Percentiles rank a stretch among this genome's conserved stretches.
Evolutionary conservation across 30 jellyfish, hydroid and myxozoan species (phyloP).

Genomic region (Cassiopea andromeda): DNA sequence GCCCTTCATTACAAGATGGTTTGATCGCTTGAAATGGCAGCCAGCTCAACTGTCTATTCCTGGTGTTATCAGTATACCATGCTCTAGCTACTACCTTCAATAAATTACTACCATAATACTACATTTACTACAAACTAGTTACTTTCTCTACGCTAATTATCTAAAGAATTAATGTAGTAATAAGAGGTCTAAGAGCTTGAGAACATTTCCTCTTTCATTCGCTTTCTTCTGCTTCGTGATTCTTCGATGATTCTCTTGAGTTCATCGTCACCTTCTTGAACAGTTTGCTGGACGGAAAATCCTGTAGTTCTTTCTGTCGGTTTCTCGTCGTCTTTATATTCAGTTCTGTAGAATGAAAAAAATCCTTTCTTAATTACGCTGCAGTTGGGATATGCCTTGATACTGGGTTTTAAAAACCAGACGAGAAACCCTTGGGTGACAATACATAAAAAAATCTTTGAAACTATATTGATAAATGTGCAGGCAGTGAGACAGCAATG

Average conservation of each 20-base stretch:
- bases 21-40: no score
- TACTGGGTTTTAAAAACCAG: no score
- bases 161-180: not conserved
- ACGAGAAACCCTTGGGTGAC: no score
- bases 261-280: constrained; percentile 84
- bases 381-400: not conserved
- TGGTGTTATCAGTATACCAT: no score
- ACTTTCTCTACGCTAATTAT: not conserved
- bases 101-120: not conserved
- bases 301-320: constrained; percentile 51
- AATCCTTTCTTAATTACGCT: not conserved
- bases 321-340: constrained; percentile 35
- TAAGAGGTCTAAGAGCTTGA: constrained; percentile 64
- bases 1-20: no score
- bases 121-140: not conserved
- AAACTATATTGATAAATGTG: no score
- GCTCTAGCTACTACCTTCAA: no score
- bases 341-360: constrained; percentile 17
- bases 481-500: no score
- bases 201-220: constrained; percentile 86
- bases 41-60: no score
- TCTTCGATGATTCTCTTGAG: constrained; percentile 82
- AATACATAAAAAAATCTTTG: no score
- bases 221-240: constrained; percentile 72
- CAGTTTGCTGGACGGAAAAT: constrained; percentile 41